Evolutionary conservation across 2,113 vertebrate genomes (phyloP), one percentile per base, ranked within the genome.

Genomic region (Poeciliopsis turrubarensis): DNA sequence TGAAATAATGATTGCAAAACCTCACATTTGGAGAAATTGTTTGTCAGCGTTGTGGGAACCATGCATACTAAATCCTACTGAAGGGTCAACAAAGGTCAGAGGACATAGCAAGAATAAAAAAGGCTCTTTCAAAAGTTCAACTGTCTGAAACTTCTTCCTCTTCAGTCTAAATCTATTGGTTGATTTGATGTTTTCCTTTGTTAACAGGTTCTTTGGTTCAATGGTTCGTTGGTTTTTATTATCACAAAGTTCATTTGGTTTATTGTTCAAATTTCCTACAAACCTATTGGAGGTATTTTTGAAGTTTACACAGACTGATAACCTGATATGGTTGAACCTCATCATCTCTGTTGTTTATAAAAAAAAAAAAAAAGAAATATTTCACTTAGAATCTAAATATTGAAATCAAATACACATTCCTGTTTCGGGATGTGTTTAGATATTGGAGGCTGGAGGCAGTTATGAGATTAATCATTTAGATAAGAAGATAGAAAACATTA

Each of bases 71-170:
- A 37, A 63, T 29, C 67, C 37, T 9, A 47, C 44, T 17, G 44
- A 69, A 77, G 37, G 29, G 27, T 63, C 60, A 63, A 77, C 80
- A 72, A 79, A 74, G 17, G 72, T 72, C 25, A 60, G 29, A 63
- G 17, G 44, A 19, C 17, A 47, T 5, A 47, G 44, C 5, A 47
- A 19, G 17, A 1, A 19, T 17, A 19, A 47, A 47, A 47, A 47
- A 47, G 44, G 4, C 14, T 14, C 60, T 17, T 62, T 7, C 5
- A 62, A 15, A 62, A 14, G 26, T 14, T 54, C 19, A n/a, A 22
- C 22, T 25, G 51, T 54, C 51, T 25, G 9, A 54, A 25, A 54
- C 7, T 54, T 54, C 25, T 22, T 2, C 22, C 22, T 47, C 12
- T 17, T 51, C 19, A 5, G 14, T 47, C 64, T 25, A 19, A 11